Base-by-base conservation (phyloP, 2,797 vertebrate species). In the Allochrocebus solatus region DNA sequence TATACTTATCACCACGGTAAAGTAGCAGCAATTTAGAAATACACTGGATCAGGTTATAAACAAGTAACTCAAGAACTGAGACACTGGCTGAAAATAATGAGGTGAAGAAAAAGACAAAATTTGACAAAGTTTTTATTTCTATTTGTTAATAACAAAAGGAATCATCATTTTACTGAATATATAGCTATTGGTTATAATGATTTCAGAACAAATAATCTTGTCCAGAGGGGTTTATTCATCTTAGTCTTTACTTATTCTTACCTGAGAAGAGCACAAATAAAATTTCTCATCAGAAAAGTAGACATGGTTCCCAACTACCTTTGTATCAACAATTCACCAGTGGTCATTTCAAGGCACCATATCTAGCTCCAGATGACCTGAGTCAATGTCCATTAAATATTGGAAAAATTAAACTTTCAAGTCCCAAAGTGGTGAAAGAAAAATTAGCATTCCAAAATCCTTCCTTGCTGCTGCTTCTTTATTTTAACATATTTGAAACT, bases 401-500 rank as follows among this genome's bases (percentile, higher is more conserved):
- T 41, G 8, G 43, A 64, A 24, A 59, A 89, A 95, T 75, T 57
- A 85, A 83, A 80, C 10, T 67, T 93, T 59, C 53, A 28, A 61
- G 43, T 81, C 46, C 67, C 83, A 81, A 61, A 55, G 21, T 78
- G 39, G 24, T 78, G 36, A 91, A 88, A 86, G 50, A 72, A 89
- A 94, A 95, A 43, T 16, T 24, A 59, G 12, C 21, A 30, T 89
- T 94, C 46, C 48, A 91, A 75, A 82, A 79, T 59, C 50, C 70
- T 55, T 64, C 12, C 78, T 86, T 57, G 28, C 39, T 89, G 8
- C 36, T 78, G 21, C 19, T 91, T 22, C 22, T 61, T 48, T 89
- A 87, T 87, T 78, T 64, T 67, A 88, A 57, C 17, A 55, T 95
- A 36, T 43, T 81, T 74, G n/a, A 78, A 96, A 91, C 83, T 87